Evolutionary conservation across 2,797 vertebrate species (phyloP), one percentile per base, ranked within the genome.

Genomic region (Sebastes oblongus): DNA sequence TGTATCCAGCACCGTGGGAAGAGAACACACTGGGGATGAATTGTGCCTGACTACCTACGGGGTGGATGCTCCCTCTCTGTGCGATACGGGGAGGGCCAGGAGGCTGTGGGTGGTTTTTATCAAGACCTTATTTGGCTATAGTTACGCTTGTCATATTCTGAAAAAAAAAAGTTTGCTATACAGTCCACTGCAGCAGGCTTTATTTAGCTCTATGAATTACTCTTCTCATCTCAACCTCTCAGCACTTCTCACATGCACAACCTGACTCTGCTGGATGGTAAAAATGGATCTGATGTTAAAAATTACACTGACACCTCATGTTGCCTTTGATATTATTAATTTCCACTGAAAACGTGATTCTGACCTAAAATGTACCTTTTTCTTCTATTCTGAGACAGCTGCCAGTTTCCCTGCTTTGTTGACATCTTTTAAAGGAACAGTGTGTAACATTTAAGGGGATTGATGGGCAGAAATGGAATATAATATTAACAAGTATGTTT

Each of bases 11-110:
- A 86, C 76, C 83, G 93, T 94, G 91, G 91, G 94, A 93, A 90
- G 94, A 93, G 88, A 93, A 83, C 90, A 90, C 93, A 92, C 89
- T 88, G 88, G 92, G 92, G 93, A 93, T 88, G 87, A 88, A 92
- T 92, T 93, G 91, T 84, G 92, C 92, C 81, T 85, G 86, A 90
- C 93, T 92, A 91, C 91, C 92, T 90, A 93, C 88, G 80, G 81
- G 91, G 88, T 91, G 89, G 91, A 93, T 91, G 91, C 87, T 92
- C 91, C 88, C 83, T 91, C 84, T 89, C 83, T 83, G 80, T 67
- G 87, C 72, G 5, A 82, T 75, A 60, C 8, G 66, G 86, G 92
- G 89, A 91, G 92, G 90, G 91, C 86, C 85, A 73, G 59, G 78
- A 92, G 81, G 82, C 75, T 85, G 93, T 93, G 86, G 93, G 91